These are phyloP conservation scores for Drosophila jambulina DNA, from an alignment of 1,140 invertebrate species.

Conservation along the genomic window DNA sequence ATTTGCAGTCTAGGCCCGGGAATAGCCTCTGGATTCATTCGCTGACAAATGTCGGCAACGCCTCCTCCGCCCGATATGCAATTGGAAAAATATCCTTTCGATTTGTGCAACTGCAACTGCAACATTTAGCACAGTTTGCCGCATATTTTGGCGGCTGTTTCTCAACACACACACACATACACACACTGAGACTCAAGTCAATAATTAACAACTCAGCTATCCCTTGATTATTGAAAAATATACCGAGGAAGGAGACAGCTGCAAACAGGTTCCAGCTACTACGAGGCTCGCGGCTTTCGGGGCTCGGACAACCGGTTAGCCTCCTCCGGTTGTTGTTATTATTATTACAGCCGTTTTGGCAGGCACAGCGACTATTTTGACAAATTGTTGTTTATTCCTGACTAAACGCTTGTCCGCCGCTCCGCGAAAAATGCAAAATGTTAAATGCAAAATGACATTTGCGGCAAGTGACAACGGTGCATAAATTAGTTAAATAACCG, in stretches of 20 bases:
- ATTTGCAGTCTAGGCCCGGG: conserved; percentile 49
- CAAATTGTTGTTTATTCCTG: conserved; percentile 70
- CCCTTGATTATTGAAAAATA: conserved; percentile 76
- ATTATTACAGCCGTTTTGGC: conserved; percentile 33
- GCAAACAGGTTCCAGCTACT: conserved; percentile 68
- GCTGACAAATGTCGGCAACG: conserved; percentile 72
- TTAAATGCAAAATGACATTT: conserved; percentile 55
- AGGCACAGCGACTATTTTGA: conserved; percentile 60
- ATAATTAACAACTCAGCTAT: conserved; percentile 77
- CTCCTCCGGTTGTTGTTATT: conserved; percentile 16
- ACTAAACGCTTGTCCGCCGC: conserved; percentile 70
- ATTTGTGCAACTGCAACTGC: conserved; percentile 31
- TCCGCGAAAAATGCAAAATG: conserved; percentile 22
- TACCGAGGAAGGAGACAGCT: conserved; percentile 54
- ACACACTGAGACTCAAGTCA: conserved; percentile 16
- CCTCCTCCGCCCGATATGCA: conserved; percentile 29
- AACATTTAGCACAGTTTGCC: conserved; percentile 48
- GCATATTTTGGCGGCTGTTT: conserved; percentile 56
- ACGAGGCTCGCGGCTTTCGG: conserved; percentile 7
- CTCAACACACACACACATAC: conserved; percentile 10
- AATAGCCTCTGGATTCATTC: conserved; percentile 42
- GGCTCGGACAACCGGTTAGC: conserved; percentile 39
- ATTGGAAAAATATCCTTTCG: conserved; percentile 34
- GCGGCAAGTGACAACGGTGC: conserved; percentile 52
- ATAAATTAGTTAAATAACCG: conserved; percentile 50